Base-by-base conservation (phyloP, 2,113 vertebrate species). In the Seriola dumerili region DNA sequence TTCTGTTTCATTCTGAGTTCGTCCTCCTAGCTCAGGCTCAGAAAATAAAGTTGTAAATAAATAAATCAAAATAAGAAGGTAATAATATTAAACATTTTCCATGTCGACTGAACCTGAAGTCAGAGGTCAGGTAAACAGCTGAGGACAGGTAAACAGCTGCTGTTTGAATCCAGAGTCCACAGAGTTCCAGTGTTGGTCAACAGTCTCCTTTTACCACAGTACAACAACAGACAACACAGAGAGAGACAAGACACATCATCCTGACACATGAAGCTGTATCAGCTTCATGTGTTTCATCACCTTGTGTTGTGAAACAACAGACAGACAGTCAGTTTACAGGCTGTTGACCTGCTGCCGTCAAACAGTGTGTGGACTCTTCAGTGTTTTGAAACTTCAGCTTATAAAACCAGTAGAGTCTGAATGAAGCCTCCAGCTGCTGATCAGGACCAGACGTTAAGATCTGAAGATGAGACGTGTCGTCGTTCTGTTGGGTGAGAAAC, bases 401-500 rank as follows among this genome's bases (percentile, higher is more conserved):
- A 78, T 88, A 86, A 82, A 84, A 6, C 1, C 57, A 0, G 36
- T 11, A 21, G 12, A 23, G 29, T 44, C 42, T 2, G 25, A 12
- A 4, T 0, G 16, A 34, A 62, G 13, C 3, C 0, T 59, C 19
- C 0, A 13, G 0, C 3, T 17, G n/a, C 42, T 55, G 2, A 25
- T 54, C 58, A 17, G 0, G 57, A 55, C 10, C 19, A 0, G 10
- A 44, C n/a, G 0, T 8, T 5, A 8, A 74, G 5, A 9, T 11
- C 8, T 62, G 36, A 84, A 68, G 25, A 90, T 90, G 89, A 84
- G 78, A 12, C 17, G 8, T 0, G 4, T 80, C 63, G 1, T 74
- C 7, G 11, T 82, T 40, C 5, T 84, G 12, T 52, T 88, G 38
- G 86, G 89, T 90, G 61, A 90, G 89, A 64, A 55, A 25, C 48